A percentile compares a stretch with the other conserved stretches of the same genome.
Conservation (phyloP, 2,888 invertebrate species). For the Sinelater perroti region DNA sequence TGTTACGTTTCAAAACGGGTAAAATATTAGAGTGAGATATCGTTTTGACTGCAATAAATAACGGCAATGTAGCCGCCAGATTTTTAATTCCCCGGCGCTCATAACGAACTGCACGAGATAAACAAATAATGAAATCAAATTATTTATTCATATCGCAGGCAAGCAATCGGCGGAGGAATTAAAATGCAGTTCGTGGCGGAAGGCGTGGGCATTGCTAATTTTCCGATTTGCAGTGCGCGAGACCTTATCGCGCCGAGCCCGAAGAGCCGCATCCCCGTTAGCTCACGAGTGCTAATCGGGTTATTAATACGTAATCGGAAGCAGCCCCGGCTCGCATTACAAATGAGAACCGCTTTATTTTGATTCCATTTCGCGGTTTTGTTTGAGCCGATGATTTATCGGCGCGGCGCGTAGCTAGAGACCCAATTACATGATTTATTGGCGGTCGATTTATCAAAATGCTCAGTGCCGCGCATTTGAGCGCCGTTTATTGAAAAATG, state of each 20-base stretch:
- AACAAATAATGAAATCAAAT: conserved; percentile 16
- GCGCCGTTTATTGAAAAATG: conserved; percentile 20
- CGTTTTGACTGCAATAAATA: no score
- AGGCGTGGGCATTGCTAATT: conserved; percentile 40
- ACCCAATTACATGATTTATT: conserved; percentile 38
- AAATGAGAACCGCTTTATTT: conserved; percentile 33
- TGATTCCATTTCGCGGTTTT: conserved; percentile 29
- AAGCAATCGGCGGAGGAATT: conserved; percentile 10
- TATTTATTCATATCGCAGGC: conserved; percentile 13
- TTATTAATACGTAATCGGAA: conserved; percentile 17
- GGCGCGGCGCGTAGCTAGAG: conserved; percentile 13
- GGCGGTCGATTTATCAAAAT: conserved; percentile 22
- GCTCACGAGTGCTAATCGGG: conserved; percentile 31
- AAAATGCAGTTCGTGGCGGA: conserved; percentile 17
- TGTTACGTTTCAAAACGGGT: no score
- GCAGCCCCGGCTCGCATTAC: conserved; percentile 31
- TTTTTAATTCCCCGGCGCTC: no score
- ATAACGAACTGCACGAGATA: conserved; percentile 5
- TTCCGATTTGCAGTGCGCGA: conserved; percentile 37
- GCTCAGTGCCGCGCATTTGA: conserved; percentile 19
- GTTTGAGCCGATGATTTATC: conserved; percentile 29
- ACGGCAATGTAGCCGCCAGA: no score
- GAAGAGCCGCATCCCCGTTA: conserved; percentile 32
- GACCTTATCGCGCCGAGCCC: conserved; percentile 32
- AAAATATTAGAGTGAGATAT: no score